Evolutionary conservation across 2,113 vertebrate genomes (phyloP), one percentile per base, ranked within the genome.

Genomic region (Anoura caudifer): DNA sequence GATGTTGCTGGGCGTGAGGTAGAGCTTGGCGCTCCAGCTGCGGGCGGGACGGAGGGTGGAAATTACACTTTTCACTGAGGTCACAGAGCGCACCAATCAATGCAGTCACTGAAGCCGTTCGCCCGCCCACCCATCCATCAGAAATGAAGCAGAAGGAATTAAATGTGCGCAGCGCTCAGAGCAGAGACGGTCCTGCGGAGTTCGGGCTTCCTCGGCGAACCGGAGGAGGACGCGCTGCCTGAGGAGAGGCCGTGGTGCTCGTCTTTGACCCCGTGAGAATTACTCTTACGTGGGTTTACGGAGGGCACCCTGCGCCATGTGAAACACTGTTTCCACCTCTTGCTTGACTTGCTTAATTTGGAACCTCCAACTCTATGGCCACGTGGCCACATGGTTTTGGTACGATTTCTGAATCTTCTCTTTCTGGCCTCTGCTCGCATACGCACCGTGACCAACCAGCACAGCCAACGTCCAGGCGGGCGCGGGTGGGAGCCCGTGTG

Each of bases 21-120:
- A 99, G 82, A 99, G 97, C 97, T 99, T 99, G 95, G 99, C 99
- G 95, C 99, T 99, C 99, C 99, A 99, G 80, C 99, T 99, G 84
- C 2, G 95, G 33, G 95, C 24, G 94, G 79, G 94, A 95, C 26
- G 93, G 50, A 47, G 72, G 59, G 82, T 54, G 73, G 67, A 33
- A 94, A 65, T 76, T 24, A 72, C 84, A 59, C 36, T 82, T 89
- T 92, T 56, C 59, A 84, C 12, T 56, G 75, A 79, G 81, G 63
- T 1, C 5, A 12, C 15, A 70, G 77, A 38, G 10, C 14, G 76
- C 75, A 69, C 28, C 86, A 76, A 86, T 54, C 26, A 7, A 19
- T 22, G 41, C 17, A 85, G n/a, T 84, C 22, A 82, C 54, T 87
- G 33, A 13, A 69, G 50, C 81, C 45, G 83, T 31, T 75, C 13